Base-by-base conservation (phyloP, 2,888 invertebrate genomes). In the Octodonta nipae region DNA sequence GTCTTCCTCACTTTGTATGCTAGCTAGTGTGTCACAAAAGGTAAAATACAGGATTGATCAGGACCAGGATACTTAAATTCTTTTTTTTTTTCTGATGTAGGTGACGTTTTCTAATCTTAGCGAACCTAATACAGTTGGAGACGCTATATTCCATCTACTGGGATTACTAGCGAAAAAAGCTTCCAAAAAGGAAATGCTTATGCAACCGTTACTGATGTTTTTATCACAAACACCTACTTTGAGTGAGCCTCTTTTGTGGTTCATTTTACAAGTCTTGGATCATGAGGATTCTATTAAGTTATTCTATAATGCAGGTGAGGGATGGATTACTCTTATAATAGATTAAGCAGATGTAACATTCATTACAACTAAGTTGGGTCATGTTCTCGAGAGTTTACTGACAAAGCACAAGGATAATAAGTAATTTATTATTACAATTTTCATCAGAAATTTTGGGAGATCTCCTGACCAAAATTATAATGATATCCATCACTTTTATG, bases 211-310 rank as follows among this genome's bases (percentile, higher is more conserved):
- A 22, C 71, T 81, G 51, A 71, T 75, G 40, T 85, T 78, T 59
- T 67, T 88, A 11, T 51, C 54, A 2, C 54, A 56, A 36, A 50
- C 55, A 6, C 66, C 69, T 42, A 73, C 76, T 41, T 62, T 91
- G 5, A 89, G 89, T 0, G 87, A 88, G 58, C 87, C 87, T 2
- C 70, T 91, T 55, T 71, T 89, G 31, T 83, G 84, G 70, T 78
- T 88, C 49, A 76, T 87, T 20, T 75, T 85, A 7, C 75, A 80
- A 49, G 75, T 87, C 5, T 63, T 91, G 28, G 83, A 86, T 53
- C 78, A 76, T 25, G 77, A 81, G 29, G 75, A 77, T 22, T 75
- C 84, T 2, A 66, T 89, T 4, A 67, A 70, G 29, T 74, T 75
- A 8, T 89, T 89, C 56, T 73, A 80, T 1, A 72, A 76, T 37